Conservation (phyloP, 2,113 vertebrate species). For the Gasterosteus aculeatus region DNA sequence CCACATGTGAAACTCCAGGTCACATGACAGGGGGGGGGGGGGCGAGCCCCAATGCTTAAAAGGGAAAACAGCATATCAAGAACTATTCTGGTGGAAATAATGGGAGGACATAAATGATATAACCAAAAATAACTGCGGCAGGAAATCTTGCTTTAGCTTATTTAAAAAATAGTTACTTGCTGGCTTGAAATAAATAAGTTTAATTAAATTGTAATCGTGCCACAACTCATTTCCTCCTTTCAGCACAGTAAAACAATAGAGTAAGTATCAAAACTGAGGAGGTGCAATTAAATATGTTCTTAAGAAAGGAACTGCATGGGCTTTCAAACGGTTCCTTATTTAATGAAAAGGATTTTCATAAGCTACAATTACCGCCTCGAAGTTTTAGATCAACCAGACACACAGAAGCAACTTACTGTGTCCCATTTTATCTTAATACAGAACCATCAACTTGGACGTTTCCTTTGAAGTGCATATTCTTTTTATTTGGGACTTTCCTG, state of each 20-base stretch:
- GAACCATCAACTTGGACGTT: not conserved
- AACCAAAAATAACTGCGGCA: not conserved
- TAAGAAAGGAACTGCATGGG: not conserved
- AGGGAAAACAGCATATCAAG: not conserved
- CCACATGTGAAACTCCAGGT: constrained; percentile 35
- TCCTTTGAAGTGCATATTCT: not conserved
- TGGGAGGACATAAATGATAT: not conserved
- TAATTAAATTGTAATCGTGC: not conserved
- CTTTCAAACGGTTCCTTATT: no score
- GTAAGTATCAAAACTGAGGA: constrained; percentile 1
- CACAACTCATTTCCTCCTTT: not conserved
- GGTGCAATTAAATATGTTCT: not conserved
- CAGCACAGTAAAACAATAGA: not conserved
- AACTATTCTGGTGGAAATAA: not conserved
- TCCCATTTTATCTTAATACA: not conserved
- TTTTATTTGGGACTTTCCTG: not conserved
- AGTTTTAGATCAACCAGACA: no score
- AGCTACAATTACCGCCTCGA: no score
- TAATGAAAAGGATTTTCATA: no score
- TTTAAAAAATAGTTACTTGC: not conserved
- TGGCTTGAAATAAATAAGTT: not conserved
- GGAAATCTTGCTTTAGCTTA: not conserved
- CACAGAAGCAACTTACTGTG: not conserved
- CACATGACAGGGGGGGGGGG: not conserved
- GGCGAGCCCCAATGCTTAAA: not conserved